Evolutionary conservation across 1,140 invertebrate species (phyloP), one percentile per base, ranked within the genome.

Genomic region (Scaptomyza hsui): DNA sequence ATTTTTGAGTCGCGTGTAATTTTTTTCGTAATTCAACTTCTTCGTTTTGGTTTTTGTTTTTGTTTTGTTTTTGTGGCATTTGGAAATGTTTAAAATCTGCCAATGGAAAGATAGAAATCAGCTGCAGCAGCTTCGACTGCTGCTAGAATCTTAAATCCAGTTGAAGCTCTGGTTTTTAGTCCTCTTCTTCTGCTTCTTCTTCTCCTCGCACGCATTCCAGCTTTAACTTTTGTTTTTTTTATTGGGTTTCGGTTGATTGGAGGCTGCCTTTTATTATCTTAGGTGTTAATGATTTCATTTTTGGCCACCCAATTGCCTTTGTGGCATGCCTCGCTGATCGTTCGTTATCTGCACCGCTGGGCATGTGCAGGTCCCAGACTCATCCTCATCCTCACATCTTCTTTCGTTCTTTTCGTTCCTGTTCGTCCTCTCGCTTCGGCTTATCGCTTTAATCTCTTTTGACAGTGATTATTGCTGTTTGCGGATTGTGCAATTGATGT

Each of bases 241-340:
- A 15, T 51, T 62, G 60, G 16, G 18, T 51, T 7, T n/a, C 39
- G 2, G 41, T 59, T 61, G 56, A 68, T 61, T 68, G 56, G 64
- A 29, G 37, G 45, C 56, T 60, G 13, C 51, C 16, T 65, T 63
- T 88, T 77, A 78, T 88, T 83, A 79, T 77, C 73, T 88, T 81
- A 90, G 89, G 89, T 90, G 89, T 90, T 90, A 90, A 90, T 90
- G 89, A 89, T 89, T 89, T 90, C 89, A 90, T 90, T 90, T 89
- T 86, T 81, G 89, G 78, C 89, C 89, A 90, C 89, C 89, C 89
- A 90, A 90, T 90, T 82, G 83, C 74, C 69, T 32, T 29, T 29
- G 7, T 52, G 67, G 51, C 49, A 24, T 76, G 62, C 62, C 63
- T 51, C 37, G 45, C 37, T 59, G 53, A 15, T 37, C 47, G 45